Evolutionary conservation across 2,888 invertebrate species (phyloP).

Genomic region (Lepidocyrtoides sp.): DNA sequence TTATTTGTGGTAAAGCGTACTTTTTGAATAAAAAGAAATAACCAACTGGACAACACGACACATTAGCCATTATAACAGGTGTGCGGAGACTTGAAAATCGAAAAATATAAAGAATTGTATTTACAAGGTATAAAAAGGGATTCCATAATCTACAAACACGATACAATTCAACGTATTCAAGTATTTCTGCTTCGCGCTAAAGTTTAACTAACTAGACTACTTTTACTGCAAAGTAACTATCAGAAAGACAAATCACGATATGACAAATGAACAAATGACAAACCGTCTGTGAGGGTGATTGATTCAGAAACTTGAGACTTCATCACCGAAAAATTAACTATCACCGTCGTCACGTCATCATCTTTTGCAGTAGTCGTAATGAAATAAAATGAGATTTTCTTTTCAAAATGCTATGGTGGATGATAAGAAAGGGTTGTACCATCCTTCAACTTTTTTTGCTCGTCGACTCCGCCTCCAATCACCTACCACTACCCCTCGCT

Average conservation of each 20-base stretch:
- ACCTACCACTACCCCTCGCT: neutral
- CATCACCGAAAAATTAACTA: conserved; percentile 22
- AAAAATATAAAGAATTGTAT: neutral
- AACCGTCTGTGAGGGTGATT: conserved; percentile 40
- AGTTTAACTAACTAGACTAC: neutral
- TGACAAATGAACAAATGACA: conserved; percentile 47
- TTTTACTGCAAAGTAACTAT: neutral
- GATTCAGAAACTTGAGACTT: conserved; percentile 34
- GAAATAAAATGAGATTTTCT: neutral
- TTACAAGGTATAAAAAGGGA: neutral
- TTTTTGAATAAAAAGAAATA: neutral
- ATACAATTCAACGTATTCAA: too few relatives aligned
- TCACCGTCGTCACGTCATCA: conserved; percentile 43
- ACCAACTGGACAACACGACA: neutral
- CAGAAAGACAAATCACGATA: conserved; percentile 18
- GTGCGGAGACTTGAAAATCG: neutral
- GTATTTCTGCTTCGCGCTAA: too few relatives aligned
- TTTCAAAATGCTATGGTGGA: neutral
- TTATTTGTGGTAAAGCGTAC: too few relatives aligned
- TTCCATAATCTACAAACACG: neutral
- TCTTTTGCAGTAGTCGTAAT: neutral
- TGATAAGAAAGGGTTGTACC: conserved; percentile 5
- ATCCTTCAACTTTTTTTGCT: neutral
- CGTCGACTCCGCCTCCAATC: conserved; percentile 1
- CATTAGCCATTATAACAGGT: neutral